Conservation (phyloP, 2,888 invertebrate species). For the Mellilla xanthometata region DNA sequence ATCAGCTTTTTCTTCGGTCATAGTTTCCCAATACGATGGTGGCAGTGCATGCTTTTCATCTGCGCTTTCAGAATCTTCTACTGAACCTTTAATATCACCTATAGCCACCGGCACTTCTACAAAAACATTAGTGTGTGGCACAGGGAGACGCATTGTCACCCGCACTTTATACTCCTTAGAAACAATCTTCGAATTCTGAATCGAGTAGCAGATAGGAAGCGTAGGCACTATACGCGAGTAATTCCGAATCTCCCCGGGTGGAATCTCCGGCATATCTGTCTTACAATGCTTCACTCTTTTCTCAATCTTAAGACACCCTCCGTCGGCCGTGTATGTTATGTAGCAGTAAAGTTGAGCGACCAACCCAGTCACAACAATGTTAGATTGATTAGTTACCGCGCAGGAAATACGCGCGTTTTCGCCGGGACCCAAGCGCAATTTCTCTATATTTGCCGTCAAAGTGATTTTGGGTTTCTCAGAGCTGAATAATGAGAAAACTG, state of each 20-base stretch:
- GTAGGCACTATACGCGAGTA: constrained; percentile 15
- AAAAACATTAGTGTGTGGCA: constrained; percentile 17
- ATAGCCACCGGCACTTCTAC: constrained; percentile 20
- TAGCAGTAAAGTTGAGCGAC: constrained; percentile 11
- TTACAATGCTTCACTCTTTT: constrained; percentile 6
- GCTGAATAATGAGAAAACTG: constrained; percentile 12
- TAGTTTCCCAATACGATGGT: constrained; percentile 33
- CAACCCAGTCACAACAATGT: constrained; percentile 9
- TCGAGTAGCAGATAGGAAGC: constrained; percentile 4
- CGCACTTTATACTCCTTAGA: constrained; percentile 17
- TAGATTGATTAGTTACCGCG: constrained; percentile 18
- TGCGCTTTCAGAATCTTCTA: neutral
- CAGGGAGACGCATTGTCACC: constrained; percentile 18
- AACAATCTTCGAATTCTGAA: constrained; percentile 15
- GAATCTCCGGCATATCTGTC: neutral
- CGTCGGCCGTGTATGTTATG: constrained; percentile 22
- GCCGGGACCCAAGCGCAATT: constrained; percentile 15
- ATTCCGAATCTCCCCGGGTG: neutral
- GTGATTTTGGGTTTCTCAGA: constrained; percentile 11
- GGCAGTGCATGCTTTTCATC: constrained; percentile 10
- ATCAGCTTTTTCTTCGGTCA: constrained; percentile 22
- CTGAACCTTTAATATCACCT: constrained; percentile 11
- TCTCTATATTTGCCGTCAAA: constrained; percentile 22
- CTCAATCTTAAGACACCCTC: too few species aligned
- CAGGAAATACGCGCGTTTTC: constrained; percentile 15